A percentile compares a stretch with the other conserved stretches of the same genome.
phyloP scores from a whole-genome alignment of 53 echinoderm and acorn worm genomes.

The Stichopus horrens region DNA sequence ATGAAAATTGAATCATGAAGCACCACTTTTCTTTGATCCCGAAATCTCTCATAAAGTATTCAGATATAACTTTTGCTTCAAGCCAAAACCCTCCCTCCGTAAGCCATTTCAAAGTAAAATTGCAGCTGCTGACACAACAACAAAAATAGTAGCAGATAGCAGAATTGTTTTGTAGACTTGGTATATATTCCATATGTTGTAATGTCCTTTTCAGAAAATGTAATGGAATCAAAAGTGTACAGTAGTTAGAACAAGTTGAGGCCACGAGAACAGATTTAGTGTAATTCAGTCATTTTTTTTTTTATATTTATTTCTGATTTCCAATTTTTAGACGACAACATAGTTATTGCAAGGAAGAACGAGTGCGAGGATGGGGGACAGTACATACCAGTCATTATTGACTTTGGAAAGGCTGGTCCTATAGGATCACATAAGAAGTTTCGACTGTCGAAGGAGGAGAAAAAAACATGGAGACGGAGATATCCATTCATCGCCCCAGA shows the following conservation, averaged over 20 bases:
- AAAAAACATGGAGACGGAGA: constrained; percentile 12
- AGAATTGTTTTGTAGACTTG: no score
- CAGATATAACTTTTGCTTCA: no score
- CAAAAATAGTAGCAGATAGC: no score
- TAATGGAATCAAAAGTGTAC: neutral
- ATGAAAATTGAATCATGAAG: no score
- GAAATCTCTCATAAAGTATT: no score
- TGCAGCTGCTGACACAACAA: no score
- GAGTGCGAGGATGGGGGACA: neutral
- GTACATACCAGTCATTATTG: constrained; percentile 1
- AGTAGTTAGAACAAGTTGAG: constrained; percentile 8
- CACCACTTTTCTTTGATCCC: no score
- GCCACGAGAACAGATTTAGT: constrained; percentile 5
- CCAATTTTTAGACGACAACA: constrained; percentile 7
- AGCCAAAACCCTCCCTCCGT: no score
- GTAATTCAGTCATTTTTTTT: neutral
- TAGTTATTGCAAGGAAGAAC: neutral
- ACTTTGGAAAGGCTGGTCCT: constrained; percentile 14
- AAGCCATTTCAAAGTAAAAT: no score
- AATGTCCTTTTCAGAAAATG: no score
- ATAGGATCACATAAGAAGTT: neutral
- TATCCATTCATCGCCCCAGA: constrained; percentile 25
- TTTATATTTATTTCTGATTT: constrained; percentile 4
- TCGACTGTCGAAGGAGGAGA: constrained; percentile 19
- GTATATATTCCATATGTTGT: no score